These are phyloP conservation scores for Silurus lanzhouensis DNA, from an alignment of 2,797 vertebrate genomes.

Conservation along the genomic window DNA sequence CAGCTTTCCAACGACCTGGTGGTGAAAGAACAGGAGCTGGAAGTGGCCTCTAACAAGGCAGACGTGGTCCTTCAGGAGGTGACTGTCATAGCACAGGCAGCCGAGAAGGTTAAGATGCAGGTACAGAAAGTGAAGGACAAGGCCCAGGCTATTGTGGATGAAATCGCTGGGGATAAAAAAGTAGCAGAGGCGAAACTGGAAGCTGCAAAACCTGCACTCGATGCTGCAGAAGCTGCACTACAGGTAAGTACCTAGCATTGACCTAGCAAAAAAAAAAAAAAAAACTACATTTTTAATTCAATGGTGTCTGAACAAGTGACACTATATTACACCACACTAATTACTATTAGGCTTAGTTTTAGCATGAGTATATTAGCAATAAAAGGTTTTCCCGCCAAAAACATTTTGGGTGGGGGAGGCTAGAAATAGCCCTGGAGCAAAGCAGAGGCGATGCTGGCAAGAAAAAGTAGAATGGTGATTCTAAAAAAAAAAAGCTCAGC, in stretches of 20 bases:
- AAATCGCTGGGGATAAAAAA: conserved; percentile 80
- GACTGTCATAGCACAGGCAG: conserved; percentile 79
- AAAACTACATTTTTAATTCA: not conserved
- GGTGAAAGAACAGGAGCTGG: conserved; percentile 83
- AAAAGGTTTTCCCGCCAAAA: too few species aligned
- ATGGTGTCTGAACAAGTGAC: not conserved
- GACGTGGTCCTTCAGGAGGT: conserved; percentile 83
- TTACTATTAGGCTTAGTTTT: not conserved
- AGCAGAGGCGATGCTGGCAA: too few species aligned
- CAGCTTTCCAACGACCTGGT: conserved; percentile 77
- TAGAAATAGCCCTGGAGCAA: too few species aligned
- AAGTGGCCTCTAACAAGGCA: conserved; percentile 79
- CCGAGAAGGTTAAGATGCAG: conserved; percentile 61
- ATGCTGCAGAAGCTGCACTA: conserved; percentile 73
- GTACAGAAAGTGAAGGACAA: conserved; percentile 80
- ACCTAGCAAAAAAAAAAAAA: not conserved
- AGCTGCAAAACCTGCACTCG: conserved; percentile 79
- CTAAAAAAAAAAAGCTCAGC: too few species aligned
- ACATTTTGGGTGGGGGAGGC: too few species aligned
- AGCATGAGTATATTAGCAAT: too few species aligned
- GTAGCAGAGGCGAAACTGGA: conserved; percentile 79
- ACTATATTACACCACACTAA: not conserved
- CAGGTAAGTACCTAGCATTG: not conserved
- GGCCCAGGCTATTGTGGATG: conserved; percentile 82
- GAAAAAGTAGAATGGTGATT: too few species aligned